These are phyloP conservation scores for Rhingia campestris DNA, from an alignment of 2,888 invertebrate genomes.

Conservation along the genomic window DNA sequence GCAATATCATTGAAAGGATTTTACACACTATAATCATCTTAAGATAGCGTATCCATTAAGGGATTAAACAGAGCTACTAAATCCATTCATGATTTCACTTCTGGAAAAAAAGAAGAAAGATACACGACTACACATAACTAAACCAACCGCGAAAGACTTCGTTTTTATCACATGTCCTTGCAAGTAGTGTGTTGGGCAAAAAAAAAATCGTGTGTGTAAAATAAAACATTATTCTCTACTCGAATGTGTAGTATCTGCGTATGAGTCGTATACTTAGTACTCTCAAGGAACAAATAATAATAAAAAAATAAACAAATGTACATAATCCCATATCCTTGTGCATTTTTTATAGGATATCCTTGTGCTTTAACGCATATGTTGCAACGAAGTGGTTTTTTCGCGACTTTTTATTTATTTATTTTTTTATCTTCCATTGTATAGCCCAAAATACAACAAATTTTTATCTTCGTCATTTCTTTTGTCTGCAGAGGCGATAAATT, in stretches of 20 bases:
- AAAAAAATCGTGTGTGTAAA: constrained; percentile 27
- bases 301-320: constrained; percentile 21
- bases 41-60: constrained; percentile 72
- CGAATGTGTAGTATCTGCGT: constrained; percentile 26
- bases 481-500: constrained; percentile 71
- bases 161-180: constrained; percentile 52
- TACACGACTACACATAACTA: constrained; percentile 11
- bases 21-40: constrained; percentile 63
- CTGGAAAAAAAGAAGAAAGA: constrained; percentile 1
- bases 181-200: constrained; percentile 38
- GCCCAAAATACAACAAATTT: constrained; percentile 61
- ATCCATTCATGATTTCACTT: constrained; percentile 61
- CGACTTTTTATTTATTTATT: constrained; percentile 9
- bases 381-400: constrained; percentile 33
- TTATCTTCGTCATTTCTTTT: constrained; percentile 71
- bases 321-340: constrained; percentile 70
- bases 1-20: constrained; percentile 70
- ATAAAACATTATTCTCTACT: constrained; percentile 51
- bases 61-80: constrained; percentile 71
- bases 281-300: constrained; percentile 35
- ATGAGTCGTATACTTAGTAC: constrained; percentile 12
- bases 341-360: constrained; percentile 68
- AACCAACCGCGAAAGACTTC: constrained; percentile 17
- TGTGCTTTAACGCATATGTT: constrained; percentile 58
- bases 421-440: constrained; percentile 27